phyloP scores from a whole-genome alignment of 1,140 invertebrate species.

The Lasioglossum baleicum region DNA sequence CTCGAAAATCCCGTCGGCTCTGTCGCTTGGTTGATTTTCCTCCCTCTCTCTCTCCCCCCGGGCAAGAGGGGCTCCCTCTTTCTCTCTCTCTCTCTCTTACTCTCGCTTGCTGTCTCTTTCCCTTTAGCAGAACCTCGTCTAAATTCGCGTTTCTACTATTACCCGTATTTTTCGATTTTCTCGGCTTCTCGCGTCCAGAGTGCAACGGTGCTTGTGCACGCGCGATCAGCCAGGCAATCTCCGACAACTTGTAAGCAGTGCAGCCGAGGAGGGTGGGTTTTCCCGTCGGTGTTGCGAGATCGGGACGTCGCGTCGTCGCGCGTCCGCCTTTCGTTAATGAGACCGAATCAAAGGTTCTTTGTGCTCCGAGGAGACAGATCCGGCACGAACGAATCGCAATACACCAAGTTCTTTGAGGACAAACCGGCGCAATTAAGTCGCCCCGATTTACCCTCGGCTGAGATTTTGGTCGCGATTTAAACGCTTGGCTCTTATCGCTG shows the following conservation, averaged over 20 bases:
- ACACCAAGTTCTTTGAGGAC: slow-evolving; percentile 70
- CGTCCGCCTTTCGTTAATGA: slow-evolving; percentile 71
- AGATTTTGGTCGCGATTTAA: neutral
- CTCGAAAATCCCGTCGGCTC: slow-evolving; percentile 43
- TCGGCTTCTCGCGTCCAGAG: neutral
- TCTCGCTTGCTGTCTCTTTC: neutral
- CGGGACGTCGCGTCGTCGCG: slow-evolving; percentile 53
- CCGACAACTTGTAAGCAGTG: neutral
- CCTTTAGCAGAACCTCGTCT: neutral
- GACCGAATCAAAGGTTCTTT: slow-evolving; percentile 70
- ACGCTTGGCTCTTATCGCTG: no score
- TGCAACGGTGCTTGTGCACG: neutral
- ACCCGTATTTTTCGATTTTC: neutral
- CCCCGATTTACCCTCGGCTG: slow-evolving; percentile 7
- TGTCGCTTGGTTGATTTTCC: neutral
- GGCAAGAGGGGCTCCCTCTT: no score
- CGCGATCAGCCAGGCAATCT: no score
- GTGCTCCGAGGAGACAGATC: slow-evolving; percentile 48
- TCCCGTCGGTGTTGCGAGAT: neutral
- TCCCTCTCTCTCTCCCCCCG: neutral
- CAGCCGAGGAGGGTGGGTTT: neutral
- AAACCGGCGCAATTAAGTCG: slow-evolving; percentile 62
- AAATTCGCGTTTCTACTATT: neutral
- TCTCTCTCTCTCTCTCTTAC: no score
- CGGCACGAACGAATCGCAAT: slow-evolving; percentile 1